These are phyloP conservation scores for Pherbina coryleti DNA, from an alignment of 2,888 invertebrate species.

Conservation along the genomic window DNA sequence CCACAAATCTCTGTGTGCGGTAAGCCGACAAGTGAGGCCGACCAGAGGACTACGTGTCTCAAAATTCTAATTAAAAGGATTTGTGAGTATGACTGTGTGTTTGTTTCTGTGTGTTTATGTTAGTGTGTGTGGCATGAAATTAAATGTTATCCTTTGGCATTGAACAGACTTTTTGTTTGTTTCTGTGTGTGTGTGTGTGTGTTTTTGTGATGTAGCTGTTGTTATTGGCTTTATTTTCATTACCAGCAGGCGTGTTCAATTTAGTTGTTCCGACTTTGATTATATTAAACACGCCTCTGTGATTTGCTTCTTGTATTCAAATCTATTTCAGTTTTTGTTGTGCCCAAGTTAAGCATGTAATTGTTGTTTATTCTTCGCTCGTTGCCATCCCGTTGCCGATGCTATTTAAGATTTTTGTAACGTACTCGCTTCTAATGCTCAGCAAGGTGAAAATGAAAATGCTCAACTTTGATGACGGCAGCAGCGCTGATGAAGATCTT, in stretches of 20 bases:
- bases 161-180: background rate
- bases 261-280: too few relatives aligned
- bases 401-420: background rate
- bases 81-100: background rate
- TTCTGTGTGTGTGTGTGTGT: background rate
- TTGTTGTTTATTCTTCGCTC: background rate
- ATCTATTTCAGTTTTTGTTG: too few relatives aligned
- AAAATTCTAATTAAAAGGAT: conserved; percentile 22
- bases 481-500: background rate
- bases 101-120: too few relatives aligned
- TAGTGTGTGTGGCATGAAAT: background rate
- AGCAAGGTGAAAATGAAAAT: background rate
- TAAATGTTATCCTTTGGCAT: conserved; percentile 8
- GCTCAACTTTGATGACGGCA: background rate
- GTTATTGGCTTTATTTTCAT: too few relatives aligned
- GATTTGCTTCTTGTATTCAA: too few relatives aligned
- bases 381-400: background rate
- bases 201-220: too few relatives aligned
- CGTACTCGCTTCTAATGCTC: background rate
- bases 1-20: background rate
- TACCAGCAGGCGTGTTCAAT: background rate
- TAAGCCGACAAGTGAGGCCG: background rate
- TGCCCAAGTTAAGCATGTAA: too few relatives aligned
- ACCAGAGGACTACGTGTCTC: background rate
- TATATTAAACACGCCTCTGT: too few relatives aligned